A percentile compares a stretch with the other conserved stretches of the same genome.
These are phyloP conservation scores for Orestias chungarensis DNA, from an alignment of 2,797 vertebrate genomes.

Conservation along the genomic window DNA sequence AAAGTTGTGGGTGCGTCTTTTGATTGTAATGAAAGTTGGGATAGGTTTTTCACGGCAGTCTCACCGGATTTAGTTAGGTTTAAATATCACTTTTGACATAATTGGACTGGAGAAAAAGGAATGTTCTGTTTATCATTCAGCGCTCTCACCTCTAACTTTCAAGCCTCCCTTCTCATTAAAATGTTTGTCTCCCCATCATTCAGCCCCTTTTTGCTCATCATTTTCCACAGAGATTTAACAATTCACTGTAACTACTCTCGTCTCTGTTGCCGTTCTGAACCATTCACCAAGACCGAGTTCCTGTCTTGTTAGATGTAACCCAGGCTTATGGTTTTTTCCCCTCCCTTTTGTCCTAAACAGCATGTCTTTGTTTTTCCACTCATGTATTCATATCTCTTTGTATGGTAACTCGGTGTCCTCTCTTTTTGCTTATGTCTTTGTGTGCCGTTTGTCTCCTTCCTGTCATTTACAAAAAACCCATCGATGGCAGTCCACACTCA, in stretches of 20 bases:
- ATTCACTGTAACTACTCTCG: slow-evolving; percentile 57
- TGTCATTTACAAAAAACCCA: slow-evolving; percentile 78
- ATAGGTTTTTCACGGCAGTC: background rate
- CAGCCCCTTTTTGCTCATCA: slow-evolving; percentile 56
- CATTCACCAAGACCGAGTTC: slow-evolving; percentile 38
- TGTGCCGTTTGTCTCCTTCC: slow-evolving; percentile 84
- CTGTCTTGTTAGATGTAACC: slow-evolving; percentile 28
- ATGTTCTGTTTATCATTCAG: slow-evolving; percentile 65
- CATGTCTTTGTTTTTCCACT: slow-evolving; percentile 68
- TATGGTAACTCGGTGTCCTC: slow-evolving; percentile 80
- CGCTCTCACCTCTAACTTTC: slow-evolving; percentile 6
- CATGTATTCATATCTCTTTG: slow-evolving; percentile 73
- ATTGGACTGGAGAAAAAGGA: slow-evolving; percentile 1
- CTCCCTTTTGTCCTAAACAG: slow-evolving; percentile 57
- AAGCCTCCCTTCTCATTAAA: slow-evolving; percentile 46
- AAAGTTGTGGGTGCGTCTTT: slow-evolving; percentile 31
- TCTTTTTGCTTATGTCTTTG: slow-evolving; percentile 80
- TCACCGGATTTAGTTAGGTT: slow-evolving; percentile 7
- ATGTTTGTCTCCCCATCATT: slow-evolving; percentile 61
- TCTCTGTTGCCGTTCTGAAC: slow-evolving; percentile 39
- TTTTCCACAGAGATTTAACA: slow-evolving; percentile 65
- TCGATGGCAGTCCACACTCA: slow-evolving; percentile 93
- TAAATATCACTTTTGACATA: background rate
- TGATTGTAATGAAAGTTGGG: slow-evolving; percentile 10
- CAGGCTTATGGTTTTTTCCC: slow-evolving; percentile 27